These are phyloP conservation scores for Chondrosia reniformis DNA, from an alignment of 37 sponge, comb jelly and placozoan genomes.

Conservation along the genomic window DNA sequence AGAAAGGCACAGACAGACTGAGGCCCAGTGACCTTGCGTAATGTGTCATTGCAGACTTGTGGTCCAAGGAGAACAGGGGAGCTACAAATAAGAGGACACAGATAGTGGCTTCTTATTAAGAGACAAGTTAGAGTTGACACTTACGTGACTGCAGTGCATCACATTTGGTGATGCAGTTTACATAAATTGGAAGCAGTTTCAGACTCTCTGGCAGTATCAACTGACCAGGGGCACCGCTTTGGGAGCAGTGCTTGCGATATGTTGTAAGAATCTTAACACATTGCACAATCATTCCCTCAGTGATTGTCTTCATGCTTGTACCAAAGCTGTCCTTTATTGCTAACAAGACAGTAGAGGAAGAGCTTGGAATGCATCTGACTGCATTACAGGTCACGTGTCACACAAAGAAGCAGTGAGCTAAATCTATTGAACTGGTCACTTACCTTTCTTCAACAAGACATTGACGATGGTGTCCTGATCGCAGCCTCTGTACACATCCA, in stretches of 20 bases:
- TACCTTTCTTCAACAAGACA: conserved; percentile 85
- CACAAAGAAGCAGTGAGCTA: no score
- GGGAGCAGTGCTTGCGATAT: conserved; percentile 95
- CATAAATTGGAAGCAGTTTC: conserved; percentile 94
- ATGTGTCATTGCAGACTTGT: conserved; percentile 75
- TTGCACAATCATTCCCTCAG: conserved; percentile 65
- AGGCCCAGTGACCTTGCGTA: conserved; percentile 33
- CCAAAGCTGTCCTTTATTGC: no score
- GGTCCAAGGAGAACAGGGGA: conserved; percentile 60
- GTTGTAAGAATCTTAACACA: conserved; percentile 81
- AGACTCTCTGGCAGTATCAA: conserved; percentile 95
- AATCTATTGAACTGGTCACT: no score
- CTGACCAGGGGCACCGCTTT: conserved; percentile 78
- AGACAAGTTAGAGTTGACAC: not conserved
- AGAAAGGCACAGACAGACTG: conserved; percentile 33
- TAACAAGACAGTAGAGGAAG: no score
- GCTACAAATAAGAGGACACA: conserved; percentile 26
- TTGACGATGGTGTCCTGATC: conserved; percentile 84
- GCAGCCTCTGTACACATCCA: conserved; percentile 86
- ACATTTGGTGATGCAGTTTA: conserved; percentile 85
- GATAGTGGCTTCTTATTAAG: not conserved
- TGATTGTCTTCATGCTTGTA: conserved; percentile 72
- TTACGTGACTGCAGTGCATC: conserved; percentile 68
- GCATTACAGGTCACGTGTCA: no score
- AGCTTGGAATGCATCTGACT: no score